Evolutionary conservation across 2,797 vertebrate species (phyloP).

Genomic region (Chromobotia macracanthus): DNA sequence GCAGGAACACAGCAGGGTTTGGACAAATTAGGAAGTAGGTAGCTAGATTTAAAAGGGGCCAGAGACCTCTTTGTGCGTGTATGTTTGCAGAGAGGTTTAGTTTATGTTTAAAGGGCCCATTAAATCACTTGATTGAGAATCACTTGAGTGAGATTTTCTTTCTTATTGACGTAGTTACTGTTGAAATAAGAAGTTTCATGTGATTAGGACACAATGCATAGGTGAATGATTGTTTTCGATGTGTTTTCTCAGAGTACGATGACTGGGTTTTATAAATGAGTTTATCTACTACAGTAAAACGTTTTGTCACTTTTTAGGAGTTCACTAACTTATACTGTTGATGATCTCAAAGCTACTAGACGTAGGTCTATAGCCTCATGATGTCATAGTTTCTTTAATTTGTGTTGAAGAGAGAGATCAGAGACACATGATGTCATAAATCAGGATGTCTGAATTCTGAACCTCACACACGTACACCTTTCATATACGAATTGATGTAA

Average conservation of each 20-base stretch:
- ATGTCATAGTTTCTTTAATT: neutral
- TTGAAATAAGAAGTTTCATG: neutral
- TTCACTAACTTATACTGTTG: no score
- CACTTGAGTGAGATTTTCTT: neutral
- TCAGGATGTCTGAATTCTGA: neutral
- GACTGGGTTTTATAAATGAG: no score
- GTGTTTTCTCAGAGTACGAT: no score
- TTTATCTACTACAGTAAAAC: no score
- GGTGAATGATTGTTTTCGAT: neutral
- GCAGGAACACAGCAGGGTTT: constrained; percentile 13
- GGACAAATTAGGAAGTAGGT: neutral
- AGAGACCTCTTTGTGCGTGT: neutral
- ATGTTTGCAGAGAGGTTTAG: neutral
- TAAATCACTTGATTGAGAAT: neutral
- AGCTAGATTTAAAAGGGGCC: constrained; percentile 11
- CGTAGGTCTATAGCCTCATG: neutral
- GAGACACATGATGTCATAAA: neutral
- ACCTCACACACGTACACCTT: neutral
- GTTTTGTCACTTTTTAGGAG: no score
- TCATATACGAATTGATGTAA: neutral
- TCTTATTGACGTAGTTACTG: neutral
- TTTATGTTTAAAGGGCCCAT: neutral
- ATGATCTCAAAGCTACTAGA: no score
- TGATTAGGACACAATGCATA: neutral
- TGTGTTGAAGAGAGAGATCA: neutral